Percentiles rank a stretch among this genome's conserved stretches.
These are phyloP conservation scores for Monoplex corrugatus DNA, from an alignment of 2,888 invertebrate species.

Conservation along the genomic window DNA sequence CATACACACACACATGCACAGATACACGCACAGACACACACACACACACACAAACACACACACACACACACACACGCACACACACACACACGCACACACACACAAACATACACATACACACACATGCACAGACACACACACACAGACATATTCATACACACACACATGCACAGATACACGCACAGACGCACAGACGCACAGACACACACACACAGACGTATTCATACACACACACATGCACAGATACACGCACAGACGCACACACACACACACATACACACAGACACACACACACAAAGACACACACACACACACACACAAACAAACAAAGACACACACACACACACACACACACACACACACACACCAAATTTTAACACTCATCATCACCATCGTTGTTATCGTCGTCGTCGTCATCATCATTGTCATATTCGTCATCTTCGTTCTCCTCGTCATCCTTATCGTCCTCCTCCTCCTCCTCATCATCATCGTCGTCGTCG, in stretches of 20 bases:
- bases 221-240: too few species aligned
- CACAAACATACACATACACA: neutral
- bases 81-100: neutral
- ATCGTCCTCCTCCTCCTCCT: too few species aligned
- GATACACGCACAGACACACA: constrained; percentile 10
- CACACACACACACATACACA: neutral
- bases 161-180: neutral
- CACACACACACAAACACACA: neutral
- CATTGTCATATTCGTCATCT: too few species aligned
- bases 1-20: neutral
- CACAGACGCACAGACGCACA: neutral
- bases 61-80: constrained; percentile 10
- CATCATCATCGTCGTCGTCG: too few species aligned
- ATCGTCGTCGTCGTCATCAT: too few species aligned
- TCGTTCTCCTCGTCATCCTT: too few species aligned
- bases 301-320: too few species aligned
- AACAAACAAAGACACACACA: too few species aligned
- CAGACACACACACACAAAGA: neutral
- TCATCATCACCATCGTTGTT: too few species aligned
- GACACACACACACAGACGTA: too few species aligned
- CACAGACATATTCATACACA: neutral
- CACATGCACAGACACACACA: neutral
- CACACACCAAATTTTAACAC: too few species aligned
- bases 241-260: neutral
- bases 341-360: constrained; percentile 6